Evolutionary conservation across 2,888 invertebrate species (phyloP).

Genomic region (Furcula furcula): DNA sequence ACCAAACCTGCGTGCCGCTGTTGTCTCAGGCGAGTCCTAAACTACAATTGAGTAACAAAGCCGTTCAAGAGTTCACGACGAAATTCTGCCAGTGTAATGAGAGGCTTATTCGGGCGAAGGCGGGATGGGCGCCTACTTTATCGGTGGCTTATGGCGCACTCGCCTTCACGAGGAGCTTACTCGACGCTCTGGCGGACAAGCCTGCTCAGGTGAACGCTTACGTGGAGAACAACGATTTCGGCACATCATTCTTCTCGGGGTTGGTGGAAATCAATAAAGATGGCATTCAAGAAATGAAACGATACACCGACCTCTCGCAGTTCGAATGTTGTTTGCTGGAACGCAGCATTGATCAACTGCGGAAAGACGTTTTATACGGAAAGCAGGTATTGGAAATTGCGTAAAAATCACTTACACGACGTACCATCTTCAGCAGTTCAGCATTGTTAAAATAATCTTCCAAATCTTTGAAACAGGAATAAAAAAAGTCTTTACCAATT

Average conservation of each 20-base stretch:
- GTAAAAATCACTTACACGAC: conserved; percentile 3
- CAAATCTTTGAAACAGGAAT: conserved; percentile 4
- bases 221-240: conserved; percentile 65
- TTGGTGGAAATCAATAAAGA: conserved; percentile 41
- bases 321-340: conserved; percentile 56
- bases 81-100: conserved; percentile 82
- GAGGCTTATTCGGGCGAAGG: conserved; percentile 83
- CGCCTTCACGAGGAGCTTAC: conserved; percentile 79
- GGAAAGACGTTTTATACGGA: conserved; percentile 51
- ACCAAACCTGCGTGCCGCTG: conserved; percentile 88
- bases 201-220: conserved; percentile 45
- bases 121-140: conserved; percentile 80
- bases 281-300: conserved; percentile 53
- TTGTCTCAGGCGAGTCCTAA: conserved; percentile 86
- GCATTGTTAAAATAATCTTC: background rate
- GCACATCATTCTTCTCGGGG: conserved; percentile 59
- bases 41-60: conserved; percentile 67
- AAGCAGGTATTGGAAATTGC: conserved; percentile 51
- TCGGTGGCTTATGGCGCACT: conserved; percentile 85
- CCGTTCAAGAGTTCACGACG: conserved; percentile 49
- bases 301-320: conserved; percentile 41
- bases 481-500: conserved; percentile 43
- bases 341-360: conserved; percentile 43
- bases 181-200: conserved; percentile 68
- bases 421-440: background rate